phyloP scores from a whole-genome alignment of 2,888 invertebrate genomes.

The Lamellibrachia columna region DNA sequence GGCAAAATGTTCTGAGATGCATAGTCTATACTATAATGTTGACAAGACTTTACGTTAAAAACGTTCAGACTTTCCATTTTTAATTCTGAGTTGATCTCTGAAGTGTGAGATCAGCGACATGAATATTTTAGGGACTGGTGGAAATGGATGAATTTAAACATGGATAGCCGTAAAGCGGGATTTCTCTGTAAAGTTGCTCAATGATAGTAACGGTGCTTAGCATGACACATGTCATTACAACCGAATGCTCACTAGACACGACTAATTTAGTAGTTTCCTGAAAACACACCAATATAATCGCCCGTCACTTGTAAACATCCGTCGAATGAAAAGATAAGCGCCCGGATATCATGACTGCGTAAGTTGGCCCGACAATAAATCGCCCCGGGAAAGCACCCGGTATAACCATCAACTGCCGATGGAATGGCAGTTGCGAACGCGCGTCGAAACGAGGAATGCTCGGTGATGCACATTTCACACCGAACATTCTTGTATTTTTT shows the following conservation, averaged over 20 bases:
- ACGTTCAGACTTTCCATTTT: too few species aligned
- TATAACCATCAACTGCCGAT: background rate
- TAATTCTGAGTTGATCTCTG: too few species aligned
- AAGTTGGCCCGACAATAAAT: background rate
- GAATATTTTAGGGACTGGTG: too few species aligned
- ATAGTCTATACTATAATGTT: too few species aligned
- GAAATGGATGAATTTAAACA: background rate
- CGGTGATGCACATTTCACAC: background rate
- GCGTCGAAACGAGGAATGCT: background rate
- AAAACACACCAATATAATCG: background rate
- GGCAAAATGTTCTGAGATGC: too few species aligned
- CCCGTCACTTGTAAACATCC: constrained; percentile 12
- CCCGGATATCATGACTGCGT: background rate
- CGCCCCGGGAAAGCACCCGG: background rate
- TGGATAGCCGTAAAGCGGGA: background rate
- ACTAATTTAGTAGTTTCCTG: background rate
- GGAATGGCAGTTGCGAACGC: background rate
- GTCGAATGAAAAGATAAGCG: background rate
- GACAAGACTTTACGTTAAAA: too few species aligned
- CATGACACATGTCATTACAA: background rate
- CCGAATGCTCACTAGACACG: background rate
- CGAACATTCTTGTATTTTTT: background rate
- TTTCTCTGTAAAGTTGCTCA: background rate
- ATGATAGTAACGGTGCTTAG: background rate
- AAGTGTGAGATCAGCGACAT: too few species aligned